Evolutionary conservation across 1,140 invertebrate species (phyloP).

Genomic region (Sesamia nonagrioides): DNA sequence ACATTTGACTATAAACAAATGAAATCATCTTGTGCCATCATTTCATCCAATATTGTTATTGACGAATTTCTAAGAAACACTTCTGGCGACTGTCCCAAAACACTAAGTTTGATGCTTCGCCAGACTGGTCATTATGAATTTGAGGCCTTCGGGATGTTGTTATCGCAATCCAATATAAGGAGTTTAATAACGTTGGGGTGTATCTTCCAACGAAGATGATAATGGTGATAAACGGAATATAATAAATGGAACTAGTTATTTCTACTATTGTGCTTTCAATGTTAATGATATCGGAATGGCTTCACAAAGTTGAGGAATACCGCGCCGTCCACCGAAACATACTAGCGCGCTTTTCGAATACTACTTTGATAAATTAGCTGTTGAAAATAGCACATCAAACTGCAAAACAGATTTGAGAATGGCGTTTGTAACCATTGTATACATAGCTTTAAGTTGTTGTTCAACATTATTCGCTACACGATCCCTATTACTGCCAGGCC

Average conservation of each 20-base stretch:
- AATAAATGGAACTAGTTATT: neutral
- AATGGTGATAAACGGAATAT: neutral
- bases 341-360: neutral
- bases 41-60: neutral
- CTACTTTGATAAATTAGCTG: neutral
- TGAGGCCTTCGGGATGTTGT: constrained; percentile 23
- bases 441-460: neutral
- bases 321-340: neutral
- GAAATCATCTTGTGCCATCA: neutral
- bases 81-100: constrained; percentile 39
- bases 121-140: constrained; percentile 3
- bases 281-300: neutral
- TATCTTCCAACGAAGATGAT: neutral
- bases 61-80: constrained; percentile 38
- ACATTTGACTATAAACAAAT: constrained; percentile 16
- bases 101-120: constrained; percentile 32
- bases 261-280: neutral
- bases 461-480: neutral
- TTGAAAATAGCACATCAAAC: constrained; percentile 8
- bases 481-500: neutral
- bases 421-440: neutral
- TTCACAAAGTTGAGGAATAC: neutral
- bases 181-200: constrained; percentile 12
- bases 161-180: neutral
- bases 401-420: constrained; percentile 6